Percentiles rank a stretch among this genome's conserved stretches.
These are phyloP conservation scores for Scaptomyza hsui DNA, from an alignment of 1,140 invertebrate species.

Conservation along the genomic window DNA sequence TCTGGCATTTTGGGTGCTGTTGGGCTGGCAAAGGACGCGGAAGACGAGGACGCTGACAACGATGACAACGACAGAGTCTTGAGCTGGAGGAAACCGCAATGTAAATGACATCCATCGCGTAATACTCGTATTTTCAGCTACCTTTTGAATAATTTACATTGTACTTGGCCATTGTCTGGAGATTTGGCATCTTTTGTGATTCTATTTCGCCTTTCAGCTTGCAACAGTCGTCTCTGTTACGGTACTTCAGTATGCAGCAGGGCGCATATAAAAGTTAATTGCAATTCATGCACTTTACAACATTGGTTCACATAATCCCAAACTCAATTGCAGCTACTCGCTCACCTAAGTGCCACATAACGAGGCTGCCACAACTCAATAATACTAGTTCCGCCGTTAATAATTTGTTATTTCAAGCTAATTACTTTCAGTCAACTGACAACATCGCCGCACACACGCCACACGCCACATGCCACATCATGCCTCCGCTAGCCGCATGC, in stretches of 20 bases:
- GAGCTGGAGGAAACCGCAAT: conserved; percentile 39
- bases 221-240: conserved; percentile 2
- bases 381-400: conserved; percentile 21
- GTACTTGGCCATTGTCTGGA: conserved; percentile 65
- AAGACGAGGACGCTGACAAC: not conserved
- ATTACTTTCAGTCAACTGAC: conserved; percentile 45
- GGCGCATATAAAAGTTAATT: conserved; percentile 63
- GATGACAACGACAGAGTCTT: conserved; percentile 8
- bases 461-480: not conserved
- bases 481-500: not conserved
- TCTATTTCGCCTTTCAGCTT: conserved; percentile 26
- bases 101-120: conserved; percentile 70
- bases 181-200: conserved; percentile 59
- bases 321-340: conserved; percentile 20
- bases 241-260: conserved; percentile 30
- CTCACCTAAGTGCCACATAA: conserved; percentile 15
- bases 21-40: conserved; percentile 15
- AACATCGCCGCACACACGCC: conserved; percentile 24
- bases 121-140: conserved; percentile 63
- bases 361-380: conserved; percentile 22
- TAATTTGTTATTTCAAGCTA: conserved; percentile 56
- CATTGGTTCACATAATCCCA: conserved; percentile 11
- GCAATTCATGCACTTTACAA: conserved; percentile 49
- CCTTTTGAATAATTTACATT: conserved; percentile 81
- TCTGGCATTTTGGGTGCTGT: conserved; percentile 22